These are phyloP conservation scores for Platysternon megacephalum DNA, from an alignment of 2,113 vertebrate species.

Conservation along the genomic window DNA sequence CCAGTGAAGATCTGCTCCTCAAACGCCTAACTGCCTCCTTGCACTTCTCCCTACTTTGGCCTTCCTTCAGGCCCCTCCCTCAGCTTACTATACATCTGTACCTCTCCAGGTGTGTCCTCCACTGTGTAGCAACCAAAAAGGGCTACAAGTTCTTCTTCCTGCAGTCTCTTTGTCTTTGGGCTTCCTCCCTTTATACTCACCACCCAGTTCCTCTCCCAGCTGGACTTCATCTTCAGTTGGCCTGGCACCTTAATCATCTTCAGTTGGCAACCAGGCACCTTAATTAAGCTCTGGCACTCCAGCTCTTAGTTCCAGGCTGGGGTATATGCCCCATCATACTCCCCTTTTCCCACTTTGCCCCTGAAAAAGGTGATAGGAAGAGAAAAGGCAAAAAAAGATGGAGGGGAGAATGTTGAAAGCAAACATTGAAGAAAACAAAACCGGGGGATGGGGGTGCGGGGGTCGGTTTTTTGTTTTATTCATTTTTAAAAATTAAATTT, in stretches of 20 bases:
- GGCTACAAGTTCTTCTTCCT: background rate
- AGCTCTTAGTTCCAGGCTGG: background rate
- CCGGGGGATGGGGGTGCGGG: rapidly evolving
- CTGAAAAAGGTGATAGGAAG: background rate
- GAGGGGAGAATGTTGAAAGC: background rate
- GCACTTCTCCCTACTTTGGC: background rate
- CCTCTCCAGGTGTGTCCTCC: background rate
- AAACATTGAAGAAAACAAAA: background rate
- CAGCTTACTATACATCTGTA: background rate
- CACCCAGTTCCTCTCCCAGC: background rate
- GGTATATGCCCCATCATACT: background rate
- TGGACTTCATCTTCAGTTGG: background rate
- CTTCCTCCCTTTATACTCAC: background rate
- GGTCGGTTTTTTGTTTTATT: background rate
- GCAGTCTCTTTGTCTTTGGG: background rate
- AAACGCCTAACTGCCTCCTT: background rate
- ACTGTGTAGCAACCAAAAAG: background rate
- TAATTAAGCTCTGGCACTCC: background rate
- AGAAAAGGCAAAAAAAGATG: background rate
- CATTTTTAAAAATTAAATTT: background rate
- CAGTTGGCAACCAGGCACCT: background rate
- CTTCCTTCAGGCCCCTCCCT: background rate
- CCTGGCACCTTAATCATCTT: background rate
- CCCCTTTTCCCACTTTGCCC: background rate
- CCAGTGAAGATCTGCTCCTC: background rate